A percentile compares a stretch with the other conserved stretches of the same genome.
phyloP scores from a whole-genome alignment of 2,888 invertebrate genomes.

The Eilema griseolum region DNA sequence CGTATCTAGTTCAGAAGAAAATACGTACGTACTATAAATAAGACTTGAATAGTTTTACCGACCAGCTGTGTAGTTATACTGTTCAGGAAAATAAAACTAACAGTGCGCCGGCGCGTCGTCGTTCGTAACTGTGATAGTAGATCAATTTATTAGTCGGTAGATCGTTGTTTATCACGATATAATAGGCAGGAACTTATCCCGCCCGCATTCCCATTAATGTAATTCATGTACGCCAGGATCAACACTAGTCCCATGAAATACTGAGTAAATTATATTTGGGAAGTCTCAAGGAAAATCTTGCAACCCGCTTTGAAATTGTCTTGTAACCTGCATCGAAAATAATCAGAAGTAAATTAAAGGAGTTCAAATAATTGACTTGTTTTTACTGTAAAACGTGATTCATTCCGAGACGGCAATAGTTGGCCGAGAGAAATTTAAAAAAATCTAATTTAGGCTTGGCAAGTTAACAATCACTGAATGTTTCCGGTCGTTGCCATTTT shows the following conservation, averaged over 20 bases:
- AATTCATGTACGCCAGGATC: too few relatives aligned
- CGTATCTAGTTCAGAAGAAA: slow-evolving; percentile 4
- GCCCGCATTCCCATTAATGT: too few relatives aligned
- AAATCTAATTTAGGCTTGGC: not conserved
- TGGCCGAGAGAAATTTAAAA: not conserved
- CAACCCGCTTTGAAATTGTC: too few relatives aligned
- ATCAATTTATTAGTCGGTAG: not conserved
- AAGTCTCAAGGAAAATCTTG: too few relatives aligned
- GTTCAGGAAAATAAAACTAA: slow-evolving; percentile 4
- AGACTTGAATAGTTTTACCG: slow-evolving; percentile 3
- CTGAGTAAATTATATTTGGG: too few relatives aligned
- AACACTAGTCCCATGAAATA: too few relatives aligned
- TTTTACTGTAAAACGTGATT: not conserved
- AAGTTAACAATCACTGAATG: not conserved
- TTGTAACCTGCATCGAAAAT: too few relatives aligned
- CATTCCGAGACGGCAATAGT: not conserved
- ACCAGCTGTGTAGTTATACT: slow-evolving; percentile 1
- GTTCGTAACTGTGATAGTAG: not conserved
- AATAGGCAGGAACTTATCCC: too few relatives aligned
- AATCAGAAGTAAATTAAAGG: too few relatives aligned
- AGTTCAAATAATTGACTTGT: not conserved
- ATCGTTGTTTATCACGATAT: too few relatives aligned
- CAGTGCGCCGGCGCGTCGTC: not conserved
- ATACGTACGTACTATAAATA: slow-evolving; percentile 2
- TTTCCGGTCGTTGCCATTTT: not conserved